These are phyloP conservation scores for Hormiphora californensis DNA, from an alignment of 37 sponge, comb jelly and placozoan species.

Conservation along the genomic window DNA sequence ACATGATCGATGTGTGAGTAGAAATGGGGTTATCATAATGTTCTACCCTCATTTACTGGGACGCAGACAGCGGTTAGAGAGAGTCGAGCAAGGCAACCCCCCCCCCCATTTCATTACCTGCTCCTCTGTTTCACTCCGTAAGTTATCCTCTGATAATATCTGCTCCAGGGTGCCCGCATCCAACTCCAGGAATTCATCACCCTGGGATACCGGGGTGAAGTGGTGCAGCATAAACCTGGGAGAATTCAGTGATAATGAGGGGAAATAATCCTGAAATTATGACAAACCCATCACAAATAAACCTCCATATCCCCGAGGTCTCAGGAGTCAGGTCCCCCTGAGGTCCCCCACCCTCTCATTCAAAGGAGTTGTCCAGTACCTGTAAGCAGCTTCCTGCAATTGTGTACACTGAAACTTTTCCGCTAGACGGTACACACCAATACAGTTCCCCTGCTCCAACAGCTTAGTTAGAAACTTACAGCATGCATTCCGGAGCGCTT, in stretches of 20 bases:
- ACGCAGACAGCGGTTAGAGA: not conserved
- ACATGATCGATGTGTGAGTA: not conserved
- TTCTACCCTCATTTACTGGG: not conserved
- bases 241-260: too few relatives aligned
- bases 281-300: too few relatives aligned
- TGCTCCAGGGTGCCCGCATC: not conserved
- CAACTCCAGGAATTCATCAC: not conserved
- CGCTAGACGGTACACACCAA: slow-evolving; percentile 11
- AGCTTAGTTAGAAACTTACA: slow-evolving; percentile 19
- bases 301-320: too few relatives aligned
- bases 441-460: not conserved
- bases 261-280: too few relatives aligned
- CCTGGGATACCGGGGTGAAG: not conserved
- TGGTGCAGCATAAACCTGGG: slow-evolving; percentile 25
- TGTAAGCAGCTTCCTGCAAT: slow-evolving; percentile 34
- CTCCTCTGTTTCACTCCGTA: slow-evolving; percentile 7
- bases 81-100: not conserved
- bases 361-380: too few relatives aligned
- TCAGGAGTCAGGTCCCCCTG: too few relatives aligned
- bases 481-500: slow-evolving; percentile 38
- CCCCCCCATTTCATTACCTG: slow-evolving; percentile 3
- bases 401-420: slow-evolving; percentile 12
- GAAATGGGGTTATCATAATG: not conserved
- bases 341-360: too few relatives aligned
- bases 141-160: slow-evolving; percentile 2